phyloP scores from a whole-genome alignment of 2,113 vertebrate species.

The Nibea coibor region DNA sequence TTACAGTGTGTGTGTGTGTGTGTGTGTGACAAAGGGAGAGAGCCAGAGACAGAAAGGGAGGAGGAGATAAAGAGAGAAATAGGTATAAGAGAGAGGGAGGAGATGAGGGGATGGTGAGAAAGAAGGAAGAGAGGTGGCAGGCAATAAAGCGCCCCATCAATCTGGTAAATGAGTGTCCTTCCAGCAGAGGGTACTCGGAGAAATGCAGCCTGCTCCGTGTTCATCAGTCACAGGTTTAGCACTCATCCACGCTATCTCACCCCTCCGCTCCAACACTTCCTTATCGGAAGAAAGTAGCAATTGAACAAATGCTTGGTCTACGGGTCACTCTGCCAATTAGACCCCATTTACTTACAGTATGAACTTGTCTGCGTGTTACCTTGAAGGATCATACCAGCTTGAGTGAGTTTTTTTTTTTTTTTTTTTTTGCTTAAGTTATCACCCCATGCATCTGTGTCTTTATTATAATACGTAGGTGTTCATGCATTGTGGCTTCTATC shows the following conservation, averaged over 20 bases:
- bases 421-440: neutral
- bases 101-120: slow-evolving; percentile 54
- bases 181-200: slow-evolving; percentile 65
- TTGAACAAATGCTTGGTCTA: slow-evolving; percentile 40
- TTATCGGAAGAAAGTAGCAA: slow-evolving; percentile 32
- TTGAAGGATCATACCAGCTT: slow-evolving; percentile 8
- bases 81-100: slow-evolving; percentile 60
- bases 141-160: slow-evolving; percentile 80
- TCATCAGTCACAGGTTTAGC: slow-evolving; percentile 72
- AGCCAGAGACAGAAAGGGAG: slow-evolving; percentile 35
- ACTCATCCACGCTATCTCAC: slow-evolving; percentile 23
- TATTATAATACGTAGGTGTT: neutral
- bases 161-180: slow-evolving; percentile 79
- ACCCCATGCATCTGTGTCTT: neutral
- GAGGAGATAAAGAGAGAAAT: slow-evolving; percentile 64
- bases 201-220: slow-evolving; percentile 62
- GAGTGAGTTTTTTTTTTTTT: neutral
- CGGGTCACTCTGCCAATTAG: slow-evolving; percentile 47
- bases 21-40: slow-evolving; percentile 37
- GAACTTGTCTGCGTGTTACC: slow-evolving; percentile 8
- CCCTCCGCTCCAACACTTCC: slow-evolving; percentile 44
- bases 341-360: slow-evolving; percentile 37
- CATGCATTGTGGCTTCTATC: neutral
- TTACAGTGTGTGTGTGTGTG: slow-evolving; percentile 46
- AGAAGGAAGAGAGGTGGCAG: slow-evolving; percentile 69